Evolutionary conservation across 2,113 vertebrate species (phyloP), one percentile per base, ranked within the genome.

Genomic region (Cololabis saira): DNA sequence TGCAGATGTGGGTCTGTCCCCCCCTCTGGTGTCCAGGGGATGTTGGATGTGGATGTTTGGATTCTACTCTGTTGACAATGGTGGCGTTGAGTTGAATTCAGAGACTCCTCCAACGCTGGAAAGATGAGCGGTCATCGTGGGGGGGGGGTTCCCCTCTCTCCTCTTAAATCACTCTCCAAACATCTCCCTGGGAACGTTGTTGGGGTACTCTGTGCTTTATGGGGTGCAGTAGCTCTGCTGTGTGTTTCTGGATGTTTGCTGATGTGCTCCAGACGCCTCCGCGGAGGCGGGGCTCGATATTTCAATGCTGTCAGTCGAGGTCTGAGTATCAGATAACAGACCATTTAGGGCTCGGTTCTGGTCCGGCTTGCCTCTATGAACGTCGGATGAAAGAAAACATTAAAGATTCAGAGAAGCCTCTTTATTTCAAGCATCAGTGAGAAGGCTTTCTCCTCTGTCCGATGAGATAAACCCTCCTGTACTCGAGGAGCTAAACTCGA

Each of bases 311-410:
- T 61, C 51, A 12, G 24, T 18, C 37, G 5, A 58, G 2, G 45
- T 76, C 24, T 53, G 47, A 73, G 68, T 64, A 63, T 78, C 45
- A 45, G 57, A 72, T 67, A 56, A 61, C 61, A 41, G 71, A 68
- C 59, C 64, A 21, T 71, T 5, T 43, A 61, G 67, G 65, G 61
- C 41, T 59, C 24, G 24, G 5, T 67, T 19, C 11, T 53, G 57
- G 62, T 48, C 57, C 40, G 13, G 42, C 27, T 33, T 49, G 12
- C 6, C 27, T 33, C 61, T 9, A 4, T 64, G 60, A 70, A 64
- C 64, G 58, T 53, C 45, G 52, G 40, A 67, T 47, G 30, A 41
- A 50, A 57, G 33, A 41, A 67, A 47, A 60, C 55, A 45, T 50
- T 50, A 8, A 8, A 30, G 8, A 30, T 30, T 30, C 33, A 37